phyloP scores from a whole-genome alignment of 23 tunicate genomes.

The Corella eumyota region DNA sequence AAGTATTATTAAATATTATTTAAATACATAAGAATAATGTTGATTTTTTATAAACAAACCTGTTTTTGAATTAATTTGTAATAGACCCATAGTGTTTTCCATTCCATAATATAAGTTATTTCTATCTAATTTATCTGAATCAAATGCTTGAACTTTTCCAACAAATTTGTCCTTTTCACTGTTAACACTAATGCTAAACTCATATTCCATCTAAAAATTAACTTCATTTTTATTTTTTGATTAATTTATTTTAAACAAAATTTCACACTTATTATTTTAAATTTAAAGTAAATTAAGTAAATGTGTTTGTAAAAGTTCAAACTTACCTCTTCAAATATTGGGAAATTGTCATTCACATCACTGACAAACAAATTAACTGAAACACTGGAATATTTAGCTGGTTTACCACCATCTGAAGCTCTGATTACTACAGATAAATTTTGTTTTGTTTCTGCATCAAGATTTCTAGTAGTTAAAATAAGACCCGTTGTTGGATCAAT shows the following conservation, averaged over 20 bases:
- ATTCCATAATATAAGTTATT: constrained; percentile 5
- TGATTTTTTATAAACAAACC: constrained; percentile 1
- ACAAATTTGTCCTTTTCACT: constrained; percentile 1
- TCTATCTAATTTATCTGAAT: constrained; percentile 18
- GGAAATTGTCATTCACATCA: constrained; percentile 55
- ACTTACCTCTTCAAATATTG: constrained; percentile 30
- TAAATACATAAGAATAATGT: no score
- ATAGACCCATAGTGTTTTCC: not conserved
- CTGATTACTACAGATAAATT: constrained; percentile 23
- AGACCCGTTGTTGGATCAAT: constrained; percentile 39
- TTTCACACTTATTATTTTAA: not conserved
- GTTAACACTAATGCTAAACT: constrained; percentile 10
- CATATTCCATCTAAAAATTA: constrained; percentile 12
- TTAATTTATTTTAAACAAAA: no score
- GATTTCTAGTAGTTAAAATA: constrained; percentile 28
- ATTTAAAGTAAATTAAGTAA: not conserved
- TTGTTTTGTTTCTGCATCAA: constrained; percentile 15
- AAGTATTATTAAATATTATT: no score
- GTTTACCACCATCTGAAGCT: constrained; percentile 29
- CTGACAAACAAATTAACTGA: constrained; percentile 21
- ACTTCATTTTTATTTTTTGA: not conserved
- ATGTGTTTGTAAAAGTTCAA: no score
- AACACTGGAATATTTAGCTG: constrained; percentile 32
- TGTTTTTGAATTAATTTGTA: constrained; percentile 18
- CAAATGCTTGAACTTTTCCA: constrained; percentile 28